Percentiles rank a stretch among this genome's conserved stretches.
Conservation (phyloP, 2,888 invertebrate species). For the Lasioglossum malachurum region DNA sequence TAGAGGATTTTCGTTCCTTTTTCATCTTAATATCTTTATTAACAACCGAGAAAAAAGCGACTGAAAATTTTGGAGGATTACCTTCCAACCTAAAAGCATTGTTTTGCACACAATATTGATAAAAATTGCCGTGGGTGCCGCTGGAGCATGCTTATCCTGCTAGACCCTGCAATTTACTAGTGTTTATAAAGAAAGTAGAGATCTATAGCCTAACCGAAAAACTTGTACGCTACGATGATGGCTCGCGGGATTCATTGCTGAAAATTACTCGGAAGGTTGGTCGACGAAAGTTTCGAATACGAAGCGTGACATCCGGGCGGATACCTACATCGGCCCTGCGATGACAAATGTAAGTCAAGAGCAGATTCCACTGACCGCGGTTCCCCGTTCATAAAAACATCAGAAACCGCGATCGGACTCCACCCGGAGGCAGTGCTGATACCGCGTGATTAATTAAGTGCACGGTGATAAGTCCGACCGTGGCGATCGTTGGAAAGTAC, state of each 20-base stretch:
- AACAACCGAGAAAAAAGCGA: too few species aligned
- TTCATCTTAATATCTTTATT: too few species aligned
- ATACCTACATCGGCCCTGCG: conserved; percentile 18
- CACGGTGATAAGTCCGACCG: conserved; percentile 56
- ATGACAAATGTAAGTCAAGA: conserved; percentile 67
- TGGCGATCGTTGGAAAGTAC: conserved; percentile 43
- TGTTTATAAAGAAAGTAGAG: background rate
- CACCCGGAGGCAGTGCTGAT: conserved; percentile 48
- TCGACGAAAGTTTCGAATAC: conserved; percentile 30
- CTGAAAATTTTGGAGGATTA: too few species aligned
- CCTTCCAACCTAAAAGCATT: too few species aligned
- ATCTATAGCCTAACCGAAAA: background rate
- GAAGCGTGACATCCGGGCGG: background rate
- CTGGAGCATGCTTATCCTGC: too few species aligned
- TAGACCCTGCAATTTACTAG: background rate
- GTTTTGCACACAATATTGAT: too few species aligned
- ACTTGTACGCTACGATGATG: background rate
- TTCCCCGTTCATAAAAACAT: conserved; percentile 42
- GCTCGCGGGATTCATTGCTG: background rate
- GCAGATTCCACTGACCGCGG: conserved; percentile 58
- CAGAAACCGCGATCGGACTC: conserved; percentile 24
- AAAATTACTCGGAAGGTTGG: conserved; percentile 6
- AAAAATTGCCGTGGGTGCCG: too few species aligned
- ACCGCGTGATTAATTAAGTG: conserved; percentile 70
- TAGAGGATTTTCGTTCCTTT: too few species aligned